Evolutionary conservation across 2,113 vertebrate species (phyloP).

Genomic region (Brachionichthys hirsutus): DNA sequence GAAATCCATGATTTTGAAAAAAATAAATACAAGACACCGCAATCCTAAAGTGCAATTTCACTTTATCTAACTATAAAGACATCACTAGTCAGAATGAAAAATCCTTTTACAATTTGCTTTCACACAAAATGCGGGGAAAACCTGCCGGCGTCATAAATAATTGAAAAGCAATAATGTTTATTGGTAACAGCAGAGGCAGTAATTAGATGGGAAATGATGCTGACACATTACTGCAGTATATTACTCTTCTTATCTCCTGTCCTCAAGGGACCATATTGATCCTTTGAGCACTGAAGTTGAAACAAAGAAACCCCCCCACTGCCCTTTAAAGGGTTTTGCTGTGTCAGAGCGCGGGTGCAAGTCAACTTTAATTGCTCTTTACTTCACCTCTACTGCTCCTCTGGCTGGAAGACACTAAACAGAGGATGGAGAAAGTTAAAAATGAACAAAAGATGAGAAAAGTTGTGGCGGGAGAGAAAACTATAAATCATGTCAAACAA

Average conservation of each 20-base stretch:
- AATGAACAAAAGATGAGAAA: constrained; percentile 1
- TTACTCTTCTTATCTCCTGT: constrained; percentile 33
- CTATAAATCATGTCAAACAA: constrained; percentile 39
- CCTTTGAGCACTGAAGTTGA: constrained; percentile 28
- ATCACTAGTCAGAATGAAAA: not conserved
- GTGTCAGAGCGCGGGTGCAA: constrained; percentile 3
- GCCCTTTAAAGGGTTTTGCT: constrained; percentile 14
- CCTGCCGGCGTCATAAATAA: constrained; percentile 21
- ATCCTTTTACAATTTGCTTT: not conserved
- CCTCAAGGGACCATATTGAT: constrained; percentile 30
- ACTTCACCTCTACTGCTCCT: constrained; percentile 6
- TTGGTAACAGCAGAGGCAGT: constrained; percentile 30
- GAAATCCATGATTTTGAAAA: too few relatives aligned
- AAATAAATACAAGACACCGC: too few relatives aligned
- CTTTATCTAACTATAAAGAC: not conserved
- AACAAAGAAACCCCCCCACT: constrained; percentile 19
- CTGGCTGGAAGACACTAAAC: not conserved
- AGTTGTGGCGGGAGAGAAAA: constrained; percentile 13
- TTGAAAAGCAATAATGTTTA: constrained; percentile 31
- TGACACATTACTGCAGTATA: constrained; percentile 34
- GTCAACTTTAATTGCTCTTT: constrained; percentile 25
- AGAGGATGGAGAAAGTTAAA: not conserved
- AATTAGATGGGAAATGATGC: constrained; percentile 40
- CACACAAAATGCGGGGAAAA: constrained; percentile 8
- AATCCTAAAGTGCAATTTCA: not conserved